Base-by-base conservation (phyloP, 2,113 vertebrate species). In the Hippocampus abdominalis region DNA sequence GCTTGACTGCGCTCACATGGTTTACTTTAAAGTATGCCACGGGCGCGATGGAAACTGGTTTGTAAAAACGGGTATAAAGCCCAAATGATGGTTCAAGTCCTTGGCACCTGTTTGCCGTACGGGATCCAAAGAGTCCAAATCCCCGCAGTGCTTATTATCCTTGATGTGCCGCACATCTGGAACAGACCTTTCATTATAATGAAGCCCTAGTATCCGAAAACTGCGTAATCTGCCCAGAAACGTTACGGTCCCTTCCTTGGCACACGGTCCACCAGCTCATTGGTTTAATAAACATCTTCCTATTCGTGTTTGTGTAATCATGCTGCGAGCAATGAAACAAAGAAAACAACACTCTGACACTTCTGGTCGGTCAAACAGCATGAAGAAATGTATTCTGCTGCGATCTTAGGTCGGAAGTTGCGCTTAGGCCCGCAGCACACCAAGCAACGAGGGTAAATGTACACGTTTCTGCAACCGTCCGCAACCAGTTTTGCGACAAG, bases 31-130 rank as follows among this genome's bases (percentile, higher is more conserved):
- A 76, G 81, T 69, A 60, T 42, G 48, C 73, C 60, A 5, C 42
- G 42, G 78, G 83, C 71, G 83, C 71, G 72, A 84, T 84, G 68
- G 77, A 81, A 82, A 64, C 63, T 69, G 59, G 69, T 76, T 81
- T 70, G 74, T 71, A 69, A 71, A 70, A 72, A 60, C 57, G 8
- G 57, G 57, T 32, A 60, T 8, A 2, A 18, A 60, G 57, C 57
- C 29, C 57, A 60, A 60, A 67, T 69, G 69, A 78, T 70, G 27
- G 72, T 81, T 73, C 1, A 53, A 77, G 80, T 81, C 76, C 23
- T 69, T 73, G 68, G 76, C 75, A 81, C 83, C 72, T 81, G 80
- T 76, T 62, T 68, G 63, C 36, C 68, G 61, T 8, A 36, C 16
- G 15, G 18, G 29, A 56, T 59, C 74, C 62, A 66, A 13, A 23